These are phyloP conservation scores for Bradypus variegatus DNA, from an alignment of 2,797 vertebrate genomes.

Conservation along the genomic window DNA sequence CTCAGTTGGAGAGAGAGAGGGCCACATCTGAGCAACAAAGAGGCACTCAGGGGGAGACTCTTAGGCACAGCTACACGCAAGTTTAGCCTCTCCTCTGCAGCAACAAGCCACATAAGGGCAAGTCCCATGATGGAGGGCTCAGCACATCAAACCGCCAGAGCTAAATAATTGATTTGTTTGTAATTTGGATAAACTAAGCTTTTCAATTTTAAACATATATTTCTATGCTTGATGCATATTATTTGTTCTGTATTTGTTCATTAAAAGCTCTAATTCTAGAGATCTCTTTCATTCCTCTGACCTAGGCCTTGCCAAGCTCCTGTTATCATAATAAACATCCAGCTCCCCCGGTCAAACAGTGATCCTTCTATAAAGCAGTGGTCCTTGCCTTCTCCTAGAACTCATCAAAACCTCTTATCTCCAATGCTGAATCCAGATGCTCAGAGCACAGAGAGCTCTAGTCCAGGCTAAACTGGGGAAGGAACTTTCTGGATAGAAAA, in stretches of 20 bases:
- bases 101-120: too few species aligned
- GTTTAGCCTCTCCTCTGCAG: too few species aligned
- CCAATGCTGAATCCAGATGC: neutral
- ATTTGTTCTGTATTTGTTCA: slow-evolving; percentile 3
- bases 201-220: neutral
- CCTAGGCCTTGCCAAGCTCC: neutral
- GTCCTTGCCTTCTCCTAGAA: neutral
- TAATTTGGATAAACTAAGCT: neutral
- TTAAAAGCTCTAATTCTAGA: neutral
- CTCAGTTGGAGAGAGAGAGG: too few species aligned
- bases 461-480: neutral
- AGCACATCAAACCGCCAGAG: too few species aligned
- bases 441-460: neutral
- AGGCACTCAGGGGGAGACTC: too few species aligned
- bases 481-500: neutral
- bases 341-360: neutral
- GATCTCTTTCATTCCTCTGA: neutral
- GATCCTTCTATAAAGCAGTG: neutral
- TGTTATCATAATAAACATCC: neutral
- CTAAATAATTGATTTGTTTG: neutral
- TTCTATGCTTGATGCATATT: neutral
- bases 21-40: too few species aligned
- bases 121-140: too few species aligned
- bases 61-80: too few species aligned
- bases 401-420: neutral